phyloP scores from a whole-genome alignment of 1,140 invertebrate genomes.

The Drosophila bipectinata region DNA sequence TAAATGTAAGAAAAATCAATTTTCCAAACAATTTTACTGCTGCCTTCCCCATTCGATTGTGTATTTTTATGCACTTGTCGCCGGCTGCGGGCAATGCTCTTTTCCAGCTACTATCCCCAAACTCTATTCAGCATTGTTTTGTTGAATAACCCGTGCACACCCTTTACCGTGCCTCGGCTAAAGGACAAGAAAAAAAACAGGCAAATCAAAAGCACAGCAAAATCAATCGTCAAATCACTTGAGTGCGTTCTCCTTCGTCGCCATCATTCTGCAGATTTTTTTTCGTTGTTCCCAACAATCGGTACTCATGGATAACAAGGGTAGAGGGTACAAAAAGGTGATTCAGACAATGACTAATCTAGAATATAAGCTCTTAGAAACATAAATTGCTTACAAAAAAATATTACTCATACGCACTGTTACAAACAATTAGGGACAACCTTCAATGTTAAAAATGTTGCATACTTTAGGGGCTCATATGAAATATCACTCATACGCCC shows the following conservation, averaged over 20 bases:
- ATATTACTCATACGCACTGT: neutral
- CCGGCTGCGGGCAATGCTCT: constrained; percentile 77
- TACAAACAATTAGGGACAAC: neutral
- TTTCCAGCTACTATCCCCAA: constrained; percentile 26
- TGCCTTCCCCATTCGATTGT: constrained; percentile 58
- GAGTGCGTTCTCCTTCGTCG: constrained; percentile 64
- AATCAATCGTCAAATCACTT: constrained; percentile 80
- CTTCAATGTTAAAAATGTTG: no score
- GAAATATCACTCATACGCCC: constrained; percentile 3
- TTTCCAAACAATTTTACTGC: constrained; percentile 82
- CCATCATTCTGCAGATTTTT: constrained; percentile 45
- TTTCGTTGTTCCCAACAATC: constrained; percentile 28
- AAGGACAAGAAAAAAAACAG: constrained; percentile 9
- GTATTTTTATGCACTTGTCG: constrained; percentile 79
- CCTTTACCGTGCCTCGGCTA: neutral
- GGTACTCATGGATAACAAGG: constrained; percentile 9
- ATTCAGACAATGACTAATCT: neutral
- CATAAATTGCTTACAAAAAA: neutral
- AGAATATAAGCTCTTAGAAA: neutral
- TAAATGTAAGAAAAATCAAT: constrained; percentile 83
- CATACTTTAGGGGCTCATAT: neutral
- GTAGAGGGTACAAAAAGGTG: constrained; percentile 6
- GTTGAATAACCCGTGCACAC: constrained; percentile 13
- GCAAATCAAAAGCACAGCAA: constrained; percentile 68
- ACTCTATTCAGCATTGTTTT: constrained; percentile 23